Percentiles rank a stretch among this genome's conserved stretches.
Evolutionary conservation across 2,888 invertebrate species (phyloP).

Genomic region (Melikaiella ostensackeni): DNA sequence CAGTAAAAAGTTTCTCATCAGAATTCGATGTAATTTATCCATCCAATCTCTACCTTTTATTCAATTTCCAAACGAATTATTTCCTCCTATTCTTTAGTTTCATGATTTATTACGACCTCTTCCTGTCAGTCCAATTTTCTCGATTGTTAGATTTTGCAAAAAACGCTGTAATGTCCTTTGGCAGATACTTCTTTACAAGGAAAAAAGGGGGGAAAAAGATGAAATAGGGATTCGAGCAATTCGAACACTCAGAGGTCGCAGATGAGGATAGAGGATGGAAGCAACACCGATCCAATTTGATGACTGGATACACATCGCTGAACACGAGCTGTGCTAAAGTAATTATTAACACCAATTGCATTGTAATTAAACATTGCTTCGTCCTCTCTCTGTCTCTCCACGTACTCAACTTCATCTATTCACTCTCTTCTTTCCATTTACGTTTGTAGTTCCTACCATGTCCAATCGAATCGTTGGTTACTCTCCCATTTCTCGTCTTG

Average conservation of each 20-base stretch:
- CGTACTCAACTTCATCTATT: slow-evolving; percentile 9
- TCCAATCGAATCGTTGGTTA: slow-evolving; percentile 21
- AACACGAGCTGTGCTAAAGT: slow-evolving; percentile 64
- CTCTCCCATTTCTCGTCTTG: neutral
- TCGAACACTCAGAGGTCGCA: slow-evolving; percentile 41
- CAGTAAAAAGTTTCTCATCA: too few species aligned
- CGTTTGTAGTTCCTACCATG: slow-evolving; percentile 2
- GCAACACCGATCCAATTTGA: slow-evolving; percentile 64
- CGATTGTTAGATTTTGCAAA: neutral
- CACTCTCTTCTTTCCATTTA: slow-evolving; percentile 37
- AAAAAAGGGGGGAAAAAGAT: slow-evolving; percentile 32
- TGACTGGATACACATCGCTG: slow-evolving; percentile 70
- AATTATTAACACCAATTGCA: slow-evolving; percentile 70
- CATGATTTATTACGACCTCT: too few species aligned
- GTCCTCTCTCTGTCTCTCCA: slow-evolving; percentile 37
- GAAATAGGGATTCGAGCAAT: slow-evolving; percentile 44
- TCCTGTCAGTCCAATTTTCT: slow-evolving; percentile 1
- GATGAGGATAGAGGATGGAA: slow-evolving; percentile 34
- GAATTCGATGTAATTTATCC: too few species aligned
- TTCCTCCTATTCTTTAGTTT: too few species aligned
- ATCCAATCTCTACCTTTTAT: neutral
- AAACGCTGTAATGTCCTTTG: slow-evolving; percentile 2
- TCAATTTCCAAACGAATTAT: neutral
- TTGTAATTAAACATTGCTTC: slow-evolving; percentile 66
- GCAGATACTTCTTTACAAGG: slow-evolving; percentile 23